Base-by-base conservation (phyloP, 2,797 vertebrate genomes). In the Mionectes olivaceus region DNA sequence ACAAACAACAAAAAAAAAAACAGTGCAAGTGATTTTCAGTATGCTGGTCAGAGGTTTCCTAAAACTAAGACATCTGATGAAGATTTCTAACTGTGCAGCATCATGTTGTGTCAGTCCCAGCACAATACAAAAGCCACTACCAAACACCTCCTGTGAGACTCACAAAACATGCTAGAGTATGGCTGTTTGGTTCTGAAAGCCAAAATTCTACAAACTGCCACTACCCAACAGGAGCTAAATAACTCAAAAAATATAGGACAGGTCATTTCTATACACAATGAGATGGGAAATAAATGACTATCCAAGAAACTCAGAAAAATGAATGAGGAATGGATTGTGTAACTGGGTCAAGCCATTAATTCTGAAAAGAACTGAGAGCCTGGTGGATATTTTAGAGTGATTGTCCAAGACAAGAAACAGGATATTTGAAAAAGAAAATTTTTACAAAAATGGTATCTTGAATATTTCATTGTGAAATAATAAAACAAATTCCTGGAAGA, bases 281-380 rank as follows among this genome's bases (percentile, higher is more conserved):
- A 91, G 55, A 87, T 41, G 19, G n/a, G 50, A 93, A 93, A 87
- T 61, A 86, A 75, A 92, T 44, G 9, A 71, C 60, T 69, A 57
- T n/a, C 52, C 60, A 85, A 57, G 46, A 77, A 80, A 57, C 23
- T 44, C 53, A 60, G 43, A 81, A 93, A 92, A 94, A 75, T 6
- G 1, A 77, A 50, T 28, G 57, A 94, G 32, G 28, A 71, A 94
- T 83, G 32, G 83, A 77, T 46, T 70, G 71, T 44, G 14, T 39
- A 89, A 90, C 65, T 68, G 75, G 71, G 87, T 71, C 92, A 93
- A 83, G 75, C 19, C 59, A 61, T 90, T 83, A 83, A 56, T 85
- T 91, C 75, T 55, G 55, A 91, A 83, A 87, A 89, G 30, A 83
- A 68, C 25, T 2, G 1, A 24, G 17, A 80, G 23, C 11, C 35